Conservation (phyloP, 2,888 invertebrate species). For the Apamea anceps region DNA sequence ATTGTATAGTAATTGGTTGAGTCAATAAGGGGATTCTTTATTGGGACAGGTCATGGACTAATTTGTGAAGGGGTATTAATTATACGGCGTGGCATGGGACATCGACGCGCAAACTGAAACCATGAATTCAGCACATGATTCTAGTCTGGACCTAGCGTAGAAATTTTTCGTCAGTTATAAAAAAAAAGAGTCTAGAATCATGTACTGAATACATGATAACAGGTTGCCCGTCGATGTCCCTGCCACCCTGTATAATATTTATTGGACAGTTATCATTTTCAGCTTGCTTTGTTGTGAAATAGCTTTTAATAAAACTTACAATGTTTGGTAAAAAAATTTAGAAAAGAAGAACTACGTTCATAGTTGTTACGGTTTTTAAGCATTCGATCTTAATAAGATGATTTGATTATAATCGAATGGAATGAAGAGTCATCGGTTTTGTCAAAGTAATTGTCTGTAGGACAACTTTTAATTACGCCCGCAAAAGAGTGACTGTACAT, state of each 20-base stretch:
- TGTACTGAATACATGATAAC: too few species aligned
- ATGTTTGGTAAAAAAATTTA: background rate
- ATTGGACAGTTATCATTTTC: background rate
- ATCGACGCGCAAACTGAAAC: background rate
- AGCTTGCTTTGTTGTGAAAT: background rate
- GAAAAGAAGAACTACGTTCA: background rate
- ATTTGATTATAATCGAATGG: background rate
- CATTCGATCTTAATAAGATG: background rate
- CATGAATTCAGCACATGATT: background rate
- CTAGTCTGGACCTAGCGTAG: background rate
- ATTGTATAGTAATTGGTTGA: constrained; percentile 18
- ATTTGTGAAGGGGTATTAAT: constrained; percentile 22
- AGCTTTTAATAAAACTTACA: background rate
- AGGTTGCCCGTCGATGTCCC: too few species aligned
- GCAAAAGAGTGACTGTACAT: background rate
- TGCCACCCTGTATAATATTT: constrained; percentile 4
- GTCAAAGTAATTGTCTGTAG: too few species aligned
- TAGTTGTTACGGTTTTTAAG: background rate
- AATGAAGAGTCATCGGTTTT: background rate
- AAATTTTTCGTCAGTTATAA: too few species aligned
- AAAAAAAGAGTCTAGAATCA: too few species aligned
- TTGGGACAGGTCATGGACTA: constrained; percentile 53
- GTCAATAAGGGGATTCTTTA: constrained; percentile 37
- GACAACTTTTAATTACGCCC: background rate
- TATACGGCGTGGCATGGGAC: background rate